Conservation (phyloP, 2,888 invertebrate species). For the Euphydryas editha region DNA sequence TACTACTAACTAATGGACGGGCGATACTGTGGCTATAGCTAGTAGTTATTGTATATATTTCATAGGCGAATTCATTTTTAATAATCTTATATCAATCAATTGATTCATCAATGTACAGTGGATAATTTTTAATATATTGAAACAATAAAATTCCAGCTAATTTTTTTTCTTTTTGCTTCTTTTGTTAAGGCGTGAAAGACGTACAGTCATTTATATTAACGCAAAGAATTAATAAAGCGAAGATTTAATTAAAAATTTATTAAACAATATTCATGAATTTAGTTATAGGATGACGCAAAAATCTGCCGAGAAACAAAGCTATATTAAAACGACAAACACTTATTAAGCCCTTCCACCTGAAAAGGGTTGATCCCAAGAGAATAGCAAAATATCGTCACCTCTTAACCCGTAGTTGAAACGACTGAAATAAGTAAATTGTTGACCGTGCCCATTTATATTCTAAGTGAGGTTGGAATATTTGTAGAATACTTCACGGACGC, state of each 20-base stretch:
- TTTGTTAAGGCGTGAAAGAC: too few species aligned
- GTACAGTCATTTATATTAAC: too few species aligned
- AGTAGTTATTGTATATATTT: too few species aligned
- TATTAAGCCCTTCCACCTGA: not conserved
- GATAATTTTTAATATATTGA: too few species aligned
- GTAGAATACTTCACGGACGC: conserved; percentile 23
- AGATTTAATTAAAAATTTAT: not conserved
- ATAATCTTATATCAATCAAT: too few species aligned
- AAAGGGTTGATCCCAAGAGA: not conserved
- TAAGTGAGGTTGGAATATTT: conserved; percentile 19
- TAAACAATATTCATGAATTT: not conserved
- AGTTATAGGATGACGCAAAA: not conserved
- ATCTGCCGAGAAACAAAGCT: not conserved
- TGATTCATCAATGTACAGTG: too few species aligned
- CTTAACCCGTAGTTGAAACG: conserved; percentile 6
- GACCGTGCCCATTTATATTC: conserved; percentile 8
- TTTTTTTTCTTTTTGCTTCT: too few species aligned
- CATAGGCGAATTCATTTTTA: too few species aligned
- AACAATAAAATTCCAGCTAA: too few species aligned
- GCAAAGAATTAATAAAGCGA: too few species aligned
- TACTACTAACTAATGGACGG: too few species aligned
- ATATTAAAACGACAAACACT: not conserved
- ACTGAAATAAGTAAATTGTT: conserved; percentile 8
- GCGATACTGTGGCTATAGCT: too few species aligned
- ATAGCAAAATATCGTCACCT: conserved; percentile 11